phyloP scores from a whole-genome alignment of 2,113 vertebrate genomes.

The Lota lota region DNA sequence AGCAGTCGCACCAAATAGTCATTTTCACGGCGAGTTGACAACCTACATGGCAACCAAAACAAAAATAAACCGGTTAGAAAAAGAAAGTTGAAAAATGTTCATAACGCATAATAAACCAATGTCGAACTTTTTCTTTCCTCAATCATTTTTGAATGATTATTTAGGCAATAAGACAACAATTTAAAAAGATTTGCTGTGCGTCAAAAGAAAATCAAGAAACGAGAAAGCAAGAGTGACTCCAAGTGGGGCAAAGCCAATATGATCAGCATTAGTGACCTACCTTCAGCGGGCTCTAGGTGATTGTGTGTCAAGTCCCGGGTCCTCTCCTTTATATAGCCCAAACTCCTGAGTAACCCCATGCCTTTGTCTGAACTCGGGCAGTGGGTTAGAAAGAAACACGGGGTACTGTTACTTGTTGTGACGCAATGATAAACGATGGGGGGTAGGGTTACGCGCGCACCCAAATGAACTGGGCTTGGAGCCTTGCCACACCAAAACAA shows the following conservation, averaged over 20 bases:
- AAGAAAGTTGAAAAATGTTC: neutral
- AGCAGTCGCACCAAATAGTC: conserved; percentile 74
- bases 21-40: conserved; percentile 44
- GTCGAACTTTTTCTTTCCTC: no score
- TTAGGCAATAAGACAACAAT: no score
- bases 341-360: conserved; percentile 38
- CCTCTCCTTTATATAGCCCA: conserved; percentile 73
- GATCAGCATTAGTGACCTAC: conserved; percentile 22
- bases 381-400: conserved; percentile 14
- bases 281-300: conserved; percentile 39
- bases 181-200: no score
- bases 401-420: conserved; percentile 67
- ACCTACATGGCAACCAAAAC: conserved; percentile 5
- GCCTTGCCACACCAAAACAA: no score
- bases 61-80: neutral
- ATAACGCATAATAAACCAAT: no score
- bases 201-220: neutral
- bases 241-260: neutral
- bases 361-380: conserved; percentile 44
- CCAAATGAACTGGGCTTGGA: no score
- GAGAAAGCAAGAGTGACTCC: neutral
- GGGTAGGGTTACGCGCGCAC: conserved; percentile 36
- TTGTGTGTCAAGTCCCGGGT: conserved; percentile 51
- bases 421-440: conserved; percentile 60
- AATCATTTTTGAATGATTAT: no score